These are phyloP conservation scores for Xestia ashworthii DNA, from an alignment of 2,888 invertebrate genomes.

Conservation along the genomic window DNA sequence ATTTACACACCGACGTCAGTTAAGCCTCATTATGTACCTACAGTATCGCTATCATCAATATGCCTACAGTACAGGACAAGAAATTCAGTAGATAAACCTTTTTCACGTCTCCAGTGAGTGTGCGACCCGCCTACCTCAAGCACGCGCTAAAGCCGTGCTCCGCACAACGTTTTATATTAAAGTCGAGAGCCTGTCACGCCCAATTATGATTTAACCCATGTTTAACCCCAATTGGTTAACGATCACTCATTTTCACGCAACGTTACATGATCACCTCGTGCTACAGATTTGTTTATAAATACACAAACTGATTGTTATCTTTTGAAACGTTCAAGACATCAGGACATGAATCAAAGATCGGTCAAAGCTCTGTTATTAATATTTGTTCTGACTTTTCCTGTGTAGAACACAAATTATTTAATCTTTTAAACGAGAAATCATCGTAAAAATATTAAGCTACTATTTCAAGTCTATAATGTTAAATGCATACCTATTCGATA, in stretches of 20 bases:
- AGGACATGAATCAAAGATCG: slow-evolving; percentile 1
- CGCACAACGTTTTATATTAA: slow-evolving; percentile 76
- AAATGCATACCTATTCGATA: neutral
- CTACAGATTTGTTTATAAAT: slow-evolving; percentile 52
- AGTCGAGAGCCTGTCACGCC: slow-evolving; percentile 78
- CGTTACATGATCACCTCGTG: slow-evolving; percentile 58
- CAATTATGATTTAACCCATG: slow-evolving; percentile 85
- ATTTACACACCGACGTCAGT: neutral
- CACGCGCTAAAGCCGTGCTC: slow-evolving; percentile 79
- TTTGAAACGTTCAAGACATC: neutral
- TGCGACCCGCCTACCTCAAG: slow-evolving; percentile 46
- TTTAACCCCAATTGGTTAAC: slow-evolving; percentile 86
- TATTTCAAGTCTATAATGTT: neutral
- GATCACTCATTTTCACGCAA: slow-evolving; percentile 79
- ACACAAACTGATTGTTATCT: slow-evolving; percentile 15
- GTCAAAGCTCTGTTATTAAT: slow-evolving; percentile 13
- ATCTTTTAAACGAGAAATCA: neutral
- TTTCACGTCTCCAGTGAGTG: slow-evolving; percentile 20
- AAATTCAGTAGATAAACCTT: neutral
- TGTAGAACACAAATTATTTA: neutral
- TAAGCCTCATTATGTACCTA: neutral
- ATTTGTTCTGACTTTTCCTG: slow-evolving; percentile 4
- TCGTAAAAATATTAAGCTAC: neutral
- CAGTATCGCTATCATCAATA: neutral
- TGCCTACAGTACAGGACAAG: neutral